Conservation (phyloP, 1,140 invertebrate species). For the Maconellicoccus hirsutus region DNA sequence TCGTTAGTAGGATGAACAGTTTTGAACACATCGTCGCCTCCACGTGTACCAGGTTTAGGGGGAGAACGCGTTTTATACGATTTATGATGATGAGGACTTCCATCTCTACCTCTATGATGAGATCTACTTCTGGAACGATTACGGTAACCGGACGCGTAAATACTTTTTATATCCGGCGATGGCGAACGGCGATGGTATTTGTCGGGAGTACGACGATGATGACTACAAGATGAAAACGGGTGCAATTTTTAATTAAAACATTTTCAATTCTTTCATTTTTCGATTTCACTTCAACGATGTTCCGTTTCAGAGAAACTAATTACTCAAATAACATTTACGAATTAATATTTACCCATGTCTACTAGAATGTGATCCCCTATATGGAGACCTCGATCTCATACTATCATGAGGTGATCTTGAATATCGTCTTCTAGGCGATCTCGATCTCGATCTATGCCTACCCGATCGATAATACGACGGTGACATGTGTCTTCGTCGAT, state of each 20-base stretch:
- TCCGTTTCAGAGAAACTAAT: too few species aligned
- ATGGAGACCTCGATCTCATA: neutral
- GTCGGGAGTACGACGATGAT: neutral
- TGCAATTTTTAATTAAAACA: too few species aligned
- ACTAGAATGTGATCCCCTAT: neutral
- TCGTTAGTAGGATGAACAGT: neutral
- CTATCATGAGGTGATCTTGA: neutral
- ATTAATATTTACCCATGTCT: neutral
- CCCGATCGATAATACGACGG: slow-evolving; percentile 6
- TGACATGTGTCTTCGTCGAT: slow-evolving; percentile 13
- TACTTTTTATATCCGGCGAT: neutral
- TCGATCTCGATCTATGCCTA: neutral
- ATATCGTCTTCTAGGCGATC: neutral
- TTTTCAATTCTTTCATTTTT: too few species aligned
- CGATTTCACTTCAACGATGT: too few species aligned
- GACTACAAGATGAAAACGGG: too few species aligned
- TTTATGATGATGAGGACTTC: slow-evolving; percentile 1
- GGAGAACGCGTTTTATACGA: neutral
- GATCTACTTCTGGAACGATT: neutral
- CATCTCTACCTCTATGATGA: neutral
- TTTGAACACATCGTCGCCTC: neutral
- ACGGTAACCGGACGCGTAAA: neutral
- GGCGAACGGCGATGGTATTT: neutral
- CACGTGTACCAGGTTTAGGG: neutral
- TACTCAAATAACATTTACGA: too few species aligned